Evolutionary conservation across 2,888 invertebrate species (phyloP), one percentile per base, ranked within the genome.

Genomic region (Harpagoxenus sublaevis): DNA sequence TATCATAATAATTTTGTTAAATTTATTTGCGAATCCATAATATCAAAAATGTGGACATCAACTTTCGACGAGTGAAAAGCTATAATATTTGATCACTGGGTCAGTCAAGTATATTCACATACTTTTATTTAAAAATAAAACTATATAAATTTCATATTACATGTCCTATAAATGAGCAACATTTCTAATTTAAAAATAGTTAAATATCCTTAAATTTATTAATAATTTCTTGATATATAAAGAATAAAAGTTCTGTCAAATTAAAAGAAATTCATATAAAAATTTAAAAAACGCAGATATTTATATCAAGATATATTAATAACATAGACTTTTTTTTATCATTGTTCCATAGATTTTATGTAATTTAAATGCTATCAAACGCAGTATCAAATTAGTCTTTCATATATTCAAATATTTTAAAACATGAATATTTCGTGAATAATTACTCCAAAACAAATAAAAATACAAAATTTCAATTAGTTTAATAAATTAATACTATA

Each of bases 81-180:
- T 66, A 42, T 66, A 42, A 42, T 42, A 65, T 42, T 45, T 66
- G 3, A 28, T 28, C 9, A 66, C 23, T 15, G 15, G 3, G 12
- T 42, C 12, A 8, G 12, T 45, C 8, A 0, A 62, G 8, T 8
- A 6, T 23, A 6, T 42, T 23, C 12, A 39, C 23, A 39, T 39
- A 65, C 42, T 65, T 23, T 42, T 62, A 62, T 63, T 18, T 42
- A n/a, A 42, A 65, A 42, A 42, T 65, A 23, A 65, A 65, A 65
- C 12, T 65, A 42, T 42, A 23, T 63, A 63, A 63, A 65, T 42
- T 65, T 65, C 23, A 23, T 42, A 23, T 63, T 39, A 23, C 5
- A 15, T 15, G 3, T 28, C 42, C 6, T 15, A 45, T 10, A 65
- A 63, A 65, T 65, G 0, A 8, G 5, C 3, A 45, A 28, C 28